These are phyloP conservation scores for Orientallactaga bullata DNA, from an alignment of 2,113 vertebrate genomes.

Conservation along the genomic window DNA sequence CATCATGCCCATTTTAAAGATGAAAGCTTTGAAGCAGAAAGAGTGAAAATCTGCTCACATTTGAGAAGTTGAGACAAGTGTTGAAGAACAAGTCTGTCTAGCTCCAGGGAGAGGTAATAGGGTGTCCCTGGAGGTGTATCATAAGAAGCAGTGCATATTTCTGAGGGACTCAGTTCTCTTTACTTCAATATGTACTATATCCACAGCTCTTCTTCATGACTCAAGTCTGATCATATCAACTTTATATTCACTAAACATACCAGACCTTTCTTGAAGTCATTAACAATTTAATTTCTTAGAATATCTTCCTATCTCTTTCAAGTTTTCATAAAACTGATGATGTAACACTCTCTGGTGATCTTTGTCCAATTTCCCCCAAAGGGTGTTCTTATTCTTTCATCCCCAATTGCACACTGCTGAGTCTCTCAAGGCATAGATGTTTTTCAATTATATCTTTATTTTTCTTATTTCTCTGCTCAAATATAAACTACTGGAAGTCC, in stretches of 20 bases:
- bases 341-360: background rate
- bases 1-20: background rate
- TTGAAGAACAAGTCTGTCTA: background rate
- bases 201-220: too few species aligned
- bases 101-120: background rate
- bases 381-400: background rate
- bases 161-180: background rate
- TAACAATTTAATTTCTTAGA: background rate
- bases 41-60: background rate
- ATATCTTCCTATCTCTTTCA: background rate
- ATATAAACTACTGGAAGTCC: background rate
- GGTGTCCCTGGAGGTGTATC: background rate
- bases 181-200: background rate
- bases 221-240: background rate
- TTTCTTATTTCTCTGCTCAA: background rate
- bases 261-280: background rate
- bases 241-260: background rate
- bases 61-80: background rate
- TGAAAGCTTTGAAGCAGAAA: background rate
- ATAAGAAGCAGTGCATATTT: rapidly evolving
- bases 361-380: background rate
- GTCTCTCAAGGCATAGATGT: background rate
- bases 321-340: background rate
- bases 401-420: background rate
- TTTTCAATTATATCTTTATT: background rate